These are phyloP conservation scores for Menura novaehollandiae DNA, from an alignment of 2,113 vertebrate species.

Conservation along the genomic window DNA sequence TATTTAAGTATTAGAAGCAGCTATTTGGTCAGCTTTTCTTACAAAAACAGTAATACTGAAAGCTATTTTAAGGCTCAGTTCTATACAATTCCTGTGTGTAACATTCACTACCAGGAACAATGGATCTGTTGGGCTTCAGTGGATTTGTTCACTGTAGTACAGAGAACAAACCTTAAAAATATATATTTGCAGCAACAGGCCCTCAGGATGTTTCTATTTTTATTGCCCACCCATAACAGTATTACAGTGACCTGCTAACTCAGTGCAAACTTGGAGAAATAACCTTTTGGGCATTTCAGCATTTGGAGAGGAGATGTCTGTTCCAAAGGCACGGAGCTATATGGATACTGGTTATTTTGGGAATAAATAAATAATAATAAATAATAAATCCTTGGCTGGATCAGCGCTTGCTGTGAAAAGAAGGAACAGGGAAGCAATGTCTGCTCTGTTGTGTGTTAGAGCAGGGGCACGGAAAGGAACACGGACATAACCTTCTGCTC, in stretches of 20 bases:
- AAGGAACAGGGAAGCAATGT: neutral
- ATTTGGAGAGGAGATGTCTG: neutral
- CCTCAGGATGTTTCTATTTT: neutral
- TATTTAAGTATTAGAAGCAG: neutral
- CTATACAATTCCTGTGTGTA: neutral
- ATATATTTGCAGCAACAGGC: neutral
- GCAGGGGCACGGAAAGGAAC: neutral
- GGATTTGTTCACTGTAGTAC: neutral
- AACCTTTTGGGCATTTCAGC: neutral
- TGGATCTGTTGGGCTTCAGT: neutral
- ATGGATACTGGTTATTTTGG: neutral
- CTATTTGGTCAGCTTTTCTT: neutral
- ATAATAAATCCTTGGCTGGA: neutral
- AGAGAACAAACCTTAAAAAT: neutral
- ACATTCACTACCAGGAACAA: neutral
- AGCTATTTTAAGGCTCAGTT: neutral
- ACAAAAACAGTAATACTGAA: neutral
- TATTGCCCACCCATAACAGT: neutral
- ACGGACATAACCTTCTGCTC: neutral
- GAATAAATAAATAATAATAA: too few species aligned
- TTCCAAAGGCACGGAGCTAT: neutral
- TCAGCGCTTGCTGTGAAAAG: neutral
- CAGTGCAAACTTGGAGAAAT: neutral
- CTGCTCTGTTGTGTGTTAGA: neutral
- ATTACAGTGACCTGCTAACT: neutral